These are phyloP conservation scores for Panthera tigris DNA, from an alignment of 2,113 vertebrate genomes.

Conservation along the genomic window DNA sequence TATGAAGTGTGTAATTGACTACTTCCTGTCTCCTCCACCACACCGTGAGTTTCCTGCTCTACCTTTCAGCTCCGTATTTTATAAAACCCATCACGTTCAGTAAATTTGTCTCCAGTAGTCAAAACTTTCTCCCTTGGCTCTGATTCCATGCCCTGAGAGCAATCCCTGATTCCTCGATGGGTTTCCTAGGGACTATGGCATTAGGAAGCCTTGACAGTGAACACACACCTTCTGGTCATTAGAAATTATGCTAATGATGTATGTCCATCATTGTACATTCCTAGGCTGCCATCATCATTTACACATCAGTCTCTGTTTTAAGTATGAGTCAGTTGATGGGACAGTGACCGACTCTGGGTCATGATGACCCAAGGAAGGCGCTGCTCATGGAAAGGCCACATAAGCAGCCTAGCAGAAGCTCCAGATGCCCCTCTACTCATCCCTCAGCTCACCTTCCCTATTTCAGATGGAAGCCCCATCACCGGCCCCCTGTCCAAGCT, in stretches of 20 bases:
- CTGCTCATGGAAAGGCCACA: background rate
- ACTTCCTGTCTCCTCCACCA: background rate
- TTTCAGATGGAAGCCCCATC: background rate
- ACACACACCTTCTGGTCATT: background rate
- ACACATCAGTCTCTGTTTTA: background rate
- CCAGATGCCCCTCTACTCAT: background rate
- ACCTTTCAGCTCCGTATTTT: background rate
- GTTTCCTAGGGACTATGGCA: background rate
- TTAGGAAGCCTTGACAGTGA: background rate
- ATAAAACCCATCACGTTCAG: background rate
- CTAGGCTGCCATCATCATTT: background rate
- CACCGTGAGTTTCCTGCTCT: background rate
- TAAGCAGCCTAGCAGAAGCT: background rate
- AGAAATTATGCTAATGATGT: background rate
- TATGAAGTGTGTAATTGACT: background rate
- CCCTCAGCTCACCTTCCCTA: background rate
- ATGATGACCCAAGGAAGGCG: background rate
- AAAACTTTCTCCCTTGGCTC: slow-evolving; percentile 5
- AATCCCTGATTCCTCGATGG: background rate
- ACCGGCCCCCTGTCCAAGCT: background rate
- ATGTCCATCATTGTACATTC: background rate
- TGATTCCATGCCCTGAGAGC: background rate
- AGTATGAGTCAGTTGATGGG: background rate
- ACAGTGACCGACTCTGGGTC: background rate
- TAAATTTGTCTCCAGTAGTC: background rate